Evolutionary conservation across 2,113 vertebrate genomes (phyloP).

Genomic region (Caranx ignobilis): DNA sequence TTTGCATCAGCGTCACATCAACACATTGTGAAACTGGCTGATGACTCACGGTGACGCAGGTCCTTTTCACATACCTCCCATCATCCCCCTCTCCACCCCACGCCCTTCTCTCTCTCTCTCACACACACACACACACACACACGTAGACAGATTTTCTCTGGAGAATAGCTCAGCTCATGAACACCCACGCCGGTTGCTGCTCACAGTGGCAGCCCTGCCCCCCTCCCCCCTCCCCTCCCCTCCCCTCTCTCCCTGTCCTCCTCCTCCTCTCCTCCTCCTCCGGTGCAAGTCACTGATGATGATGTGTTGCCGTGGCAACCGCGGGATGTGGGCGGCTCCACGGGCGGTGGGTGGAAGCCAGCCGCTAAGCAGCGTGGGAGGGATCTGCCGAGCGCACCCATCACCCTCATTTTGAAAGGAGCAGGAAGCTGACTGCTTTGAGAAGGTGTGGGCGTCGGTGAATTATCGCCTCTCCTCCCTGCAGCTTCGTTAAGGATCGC

Average conservation of each 20-base stretch:
- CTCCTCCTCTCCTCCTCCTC: constrained; percentile 73
- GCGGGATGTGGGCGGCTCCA: constrained; percentile 79
- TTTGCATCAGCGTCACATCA: constrained; percentile 82
- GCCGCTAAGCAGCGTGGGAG: constrained; percentile 81
- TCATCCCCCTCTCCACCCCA: constrained; percentile 12
- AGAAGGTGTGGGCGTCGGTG: constrained; percentile 78
- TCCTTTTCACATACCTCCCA: constrained; percentile 73
- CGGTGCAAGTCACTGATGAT: constrained; percentile 76
- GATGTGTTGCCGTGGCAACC: constrained; percentile 81
- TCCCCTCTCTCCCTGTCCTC: constrained; percentile 53
- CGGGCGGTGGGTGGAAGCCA: constrained; percentile 81
- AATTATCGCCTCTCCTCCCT: constrained; percentile 80
- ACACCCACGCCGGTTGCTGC: constrained; percentile 68
- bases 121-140: constrained; percentile 46
- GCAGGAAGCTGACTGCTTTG: constrained; percentile 79
- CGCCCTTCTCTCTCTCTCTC: neutral
- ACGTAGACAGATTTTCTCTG: constrained; percentile 69
- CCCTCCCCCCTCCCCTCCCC: constrained; percentile 40
- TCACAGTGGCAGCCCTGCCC: constrained; percentile 72
- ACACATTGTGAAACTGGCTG: constrained; percentile 85
- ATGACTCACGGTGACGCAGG: constrained; percentile 86
- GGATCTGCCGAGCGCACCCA: constrained; percentile 76
- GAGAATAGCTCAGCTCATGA: constrained; percentile 76
- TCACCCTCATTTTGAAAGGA: constrained; percentile 78
- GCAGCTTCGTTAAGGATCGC: constrained; percentile 72